phyloP scores from a whole-genome alignment of 2,888 invertebrate genomes.

The Cerastis leucographa region DNA sequence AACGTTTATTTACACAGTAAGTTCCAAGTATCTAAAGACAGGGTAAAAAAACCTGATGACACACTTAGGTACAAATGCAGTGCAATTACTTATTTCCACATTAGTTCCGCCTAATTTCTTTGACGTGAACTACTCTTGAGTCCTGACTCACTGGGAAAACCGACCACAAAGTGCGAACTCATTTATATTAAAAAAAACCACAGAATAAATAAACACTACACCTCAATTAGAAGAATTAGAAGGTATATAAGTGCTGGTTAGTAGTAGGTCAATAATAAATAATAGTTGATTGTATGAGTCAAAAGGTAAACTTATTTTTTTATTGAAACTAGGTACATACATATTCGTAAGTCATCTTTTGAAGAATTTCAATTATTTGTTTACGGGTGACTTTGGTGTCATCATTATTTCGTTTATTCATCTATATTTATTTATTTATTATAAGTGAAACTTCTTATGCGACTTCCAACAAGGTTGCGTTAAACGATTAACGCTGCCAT shows the following conservation, averaged over 20 bases:
- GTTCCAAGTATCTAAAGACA: not conserved
- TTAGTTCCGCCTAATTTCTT: slow-evolving; percentile 66
- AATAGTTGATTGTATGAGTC: slow-evolving; percentile 56
- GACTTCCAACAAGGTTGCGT: too few species aligned
- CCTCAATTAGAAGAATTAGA: slow-evolving; percentile 24
- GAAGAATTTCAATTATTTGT: not conserved
- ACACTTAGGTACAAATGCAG: not conserved
- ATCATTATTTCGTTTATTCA: too few species aligned
- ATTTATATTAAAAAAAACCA: slow-evolving; percentile 60
- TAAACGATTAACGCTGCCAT: too few species aligned
- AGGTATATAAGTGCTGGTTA: slow-evolving; percentile 24
- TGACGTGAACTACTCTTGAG: slow-evolving; percentile 63
- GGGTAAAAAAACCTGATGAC: slow-evolving; percentile 14
- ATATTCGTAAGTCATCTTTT: slow-evolving; percentile 9
- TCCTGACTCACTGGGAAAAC: slow-evolving; percentile 74
- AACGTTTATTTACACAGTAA: not conserved
- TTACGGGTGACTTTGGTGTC: not conserved
- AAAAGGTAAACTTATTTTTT: slow-evolving; percentile 38
- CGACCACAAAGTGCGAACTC: slow-evolving; percentile 51
- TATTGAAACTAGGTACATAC: slow-evolving; percentile 8
- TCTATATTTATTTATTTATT: too few species aligned
- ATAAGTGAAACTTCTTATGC: too few species aligned
- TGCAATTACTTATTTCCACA: not conserved
- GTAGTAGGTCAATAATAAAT: slow-evolving; percentile 48
- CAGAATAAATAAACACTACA: slow-evolving; percentile 54